Percentiles rank a stretch among this genome's conserved stretches.
These are phyloP conservation scores for Euplagia quadripunctaria DNA, from an alignment of 2,888 invertebrate species.

Conservation along the genomic window DNA sequence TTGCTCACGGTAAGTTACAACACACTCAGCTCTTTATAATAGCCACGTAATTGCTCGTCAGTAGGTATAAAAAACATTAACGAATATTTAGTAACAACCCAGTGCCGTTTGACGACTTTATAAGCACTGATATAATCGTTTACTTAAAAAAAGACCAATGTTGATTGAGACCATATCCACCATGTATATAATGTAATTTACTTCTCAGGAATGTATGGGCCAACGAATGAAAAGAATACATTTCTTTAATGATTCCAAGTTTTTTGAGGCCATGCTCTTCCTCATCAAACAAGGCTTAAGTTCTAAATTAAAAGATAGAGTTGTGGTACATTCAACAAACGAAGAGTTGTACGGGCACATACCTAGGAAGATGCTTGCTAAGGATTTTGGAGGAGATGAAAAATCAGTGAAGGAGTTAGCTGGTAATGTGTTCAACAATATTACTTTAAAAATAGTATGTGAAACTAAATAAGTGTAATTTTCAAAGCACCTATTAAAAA, in stretches of 20 bases:
- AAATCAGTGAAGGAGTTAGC: constrained; percentile 38
- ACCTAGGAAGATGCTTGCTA: constrained; percentile 59
- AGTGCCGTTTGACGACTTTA: too few relatives aligned
- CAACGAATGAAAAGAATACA: constrained; percentile 19
- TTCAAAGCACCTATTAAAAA: too few relatives aligned
- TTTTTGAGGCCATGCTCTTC: constrained; percentile 27
- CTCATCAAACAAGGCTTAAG: constrained; percentile 60
- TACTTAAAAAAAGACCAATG: too few relatives aligned
- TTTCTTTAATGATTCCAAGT: constrained; percentile 12
- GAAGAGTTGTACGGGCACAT: constrained; percentile 56
- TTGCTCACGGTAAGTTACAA: constrained; percentile 16
- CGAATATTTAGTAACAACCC: too few relatives aligned
- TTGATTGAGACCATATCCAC: too few relatives aligned
- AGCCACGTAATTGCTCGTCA: too few relatives aligned
- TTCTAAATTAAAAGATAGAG: constrained; percentile 57
- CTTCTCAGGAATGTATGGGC: constrained; percentile 10
- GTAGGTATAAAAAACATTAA: too few relatives aligned
- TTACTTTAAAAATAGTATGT: too few relatives aligned
- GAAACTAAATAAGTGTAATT: too few relatives aligned
- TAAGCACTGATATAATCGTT: too few relatives aligned
- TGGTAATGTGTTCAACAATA: constrained; percentile 26
- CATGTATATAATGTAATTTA: neutral
- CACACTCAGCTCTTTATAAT: neutral
- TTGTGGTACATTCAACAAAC: constrained; percentile 51
- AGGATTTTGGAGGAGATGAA: constrained; percentile 65